These are phyloP conservation scores for Drosophila melanogaster DNA, from an alignment of 1,140 invertebrate genomes.

Conservation along the genomic window Release_6_plus_ISO1_MT NC_004354.4:12467501-12468000, in stretches of 20 bases:
- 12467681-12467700: constrained; percentile 20
- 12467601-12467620: constrained; percentile 14
- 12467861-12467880: constrained; percentile 67
- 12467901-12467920: neutral
- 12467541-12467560: neutral
- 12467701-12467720: constrained; percentile 46
- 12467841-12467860: constrained; percentile 67
- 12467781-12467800: constrained; percentile 33
- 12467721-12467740: constrained; percentile 62
- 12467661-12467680: constrained; percentile 37
- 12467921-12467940: constrained; percentile 13
- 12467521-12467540: neutral
- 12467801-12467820: constrained; percentile 51
- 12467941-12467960: constrained; percentile 9
- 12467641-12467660: constrained; percentile 46
- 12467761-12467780: constrained; percentile 16
- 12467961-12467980: constrained; percentile 10
- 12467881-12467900: constrained; percentile 67
- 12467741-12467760: constrained; percentile 37
- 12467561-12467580: constrained; percentile 6
- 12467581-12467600: constrained; percentile 12
- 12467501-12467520: neutral
- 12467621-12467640: constrained; percentile 29
- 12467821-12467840: constrained; percentile 70
- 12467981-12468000: constrained; percentile 35